phyloP scores from a whole-genome alignment of 2,888 invertebrate species.

The Lobophora halterata region DNA sequence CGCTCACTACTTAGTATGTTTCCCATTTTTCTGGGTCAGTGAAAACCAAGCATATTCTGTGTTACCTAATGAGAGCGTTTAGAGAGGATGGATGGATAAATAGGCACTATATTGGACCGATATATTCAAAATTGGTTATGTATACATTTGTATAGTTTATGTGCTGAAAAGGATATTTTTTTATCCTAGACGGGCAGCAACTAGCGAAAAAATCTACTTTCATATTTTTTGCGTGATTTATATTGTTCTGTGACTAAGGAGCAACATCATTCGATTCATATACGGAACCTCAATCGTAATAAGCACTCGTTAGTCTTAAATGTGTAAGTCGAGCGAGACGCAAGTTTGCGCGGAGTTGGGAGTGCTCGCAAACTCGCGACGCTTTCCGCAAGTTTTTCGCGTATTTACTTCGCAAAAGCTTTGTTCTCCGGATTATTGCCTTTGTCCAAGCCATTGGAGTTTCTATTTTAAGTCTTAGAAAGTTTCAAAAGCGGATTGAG shows the following conservation, averaged over 20 bases:
- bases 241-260: too few relatives aligned
- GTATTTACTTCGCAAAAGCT: constrained; percentile 33
- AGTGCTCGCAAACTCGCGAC: constrained; percentile 31
- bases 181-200: too few relatives aligned
- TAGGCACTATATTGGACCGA: too few relatives aligned
- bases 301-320: constrained; percentile 5
- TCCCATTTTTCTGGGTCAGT: constrained; percentile 3
- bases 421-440: constrained; percentile 26
- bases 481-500: too few relatives aligned
- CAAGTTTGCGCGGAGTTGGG: constrained; percentile 22
- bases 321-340: constrained; percentile 12
- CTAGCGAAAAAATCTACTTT: too few relatives aligned
- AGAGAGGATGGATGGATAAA: too few relatives aligned
- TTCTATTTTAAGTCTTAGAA: constrained; percentile 1
- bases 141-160: too few relatives aligned
- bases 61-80: too few relatives aligned
- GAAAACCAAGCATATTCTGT: neutral
- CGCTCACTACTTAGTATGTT: constrained; percentile 3
- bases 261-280: too few relatives aligned
- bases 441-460: constrained; percentile 16
- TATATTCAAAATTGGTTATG: too few relatives aligned
- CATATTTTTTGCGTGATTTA: too few relatives aligned
- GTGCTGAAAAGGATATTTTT: too few relatives aligned
- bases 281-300: constrained; percentile 7
- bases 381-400: constrained; percentile 30